These are phyloP conservation scores for Agrotis ipsilon DNA, from an alignment of 2,888 invertebrate genomes.

Conservation along the genomic window DNA sequence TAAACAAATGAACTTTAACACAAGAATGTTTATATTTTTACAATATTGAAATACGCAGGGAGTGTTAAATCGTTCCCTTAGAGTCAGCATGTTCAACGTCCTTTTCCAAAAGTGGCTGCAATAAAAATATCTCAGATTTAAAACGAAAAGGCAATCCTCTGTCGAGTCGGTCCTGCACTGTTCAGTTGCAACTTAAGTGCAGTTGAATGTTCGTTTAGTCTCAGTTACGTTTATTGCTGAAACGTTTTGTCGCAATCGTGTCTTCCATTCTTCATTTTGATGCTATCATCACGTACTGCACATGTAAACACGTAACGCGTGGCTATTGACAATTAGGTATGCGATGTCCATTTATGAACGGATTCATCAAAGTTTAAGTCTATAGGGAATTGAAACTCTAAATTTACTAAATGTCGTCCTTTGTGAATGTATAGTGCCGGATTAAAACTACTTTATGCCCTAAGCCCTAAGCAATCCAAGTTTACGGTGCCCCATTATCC, in stretches of 20 bases:
- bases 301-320: neutral
- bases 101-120: neutral
- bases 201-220: constrained; percentile 29
- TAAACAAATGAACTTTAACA: neutral
- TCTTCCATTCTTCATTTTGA: constrained; percentile 11
- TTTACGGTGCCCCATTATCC: too few relatives aligned
- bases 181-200: constrained; percentile 13
- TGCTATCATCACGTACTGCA: constrained; percentile 5
- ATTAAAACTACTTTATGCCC: too few relatives aligned
- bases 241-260: constrained; percentile 17
- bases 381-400: too few relatives aligned
- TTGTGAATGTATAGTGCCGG: neutral
- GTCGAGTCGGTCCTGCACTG: neutral
- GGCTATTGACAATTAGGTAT: constrained; percentile 14
- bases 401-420: neutral
- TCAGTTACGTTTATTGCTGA: constrained; percentile 26
- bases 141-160: constrained; percentile 1
- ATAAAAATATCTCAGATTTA: constrained; percentile 25
- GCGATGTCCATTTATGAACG: neutral
- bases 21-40: neutral
- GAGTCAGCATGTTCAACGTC: neutral
- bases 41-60: neutral
- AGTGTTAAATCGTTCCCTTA: constrained; percentile 2
- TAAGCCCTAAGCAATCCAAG: too few relatives aligned
- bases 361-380: constrained; percentile 3